phyloP scores from a whole-genome alignment of 2,888 invertebrate genomes.

The Brassicogethes aeneus region DNA sequence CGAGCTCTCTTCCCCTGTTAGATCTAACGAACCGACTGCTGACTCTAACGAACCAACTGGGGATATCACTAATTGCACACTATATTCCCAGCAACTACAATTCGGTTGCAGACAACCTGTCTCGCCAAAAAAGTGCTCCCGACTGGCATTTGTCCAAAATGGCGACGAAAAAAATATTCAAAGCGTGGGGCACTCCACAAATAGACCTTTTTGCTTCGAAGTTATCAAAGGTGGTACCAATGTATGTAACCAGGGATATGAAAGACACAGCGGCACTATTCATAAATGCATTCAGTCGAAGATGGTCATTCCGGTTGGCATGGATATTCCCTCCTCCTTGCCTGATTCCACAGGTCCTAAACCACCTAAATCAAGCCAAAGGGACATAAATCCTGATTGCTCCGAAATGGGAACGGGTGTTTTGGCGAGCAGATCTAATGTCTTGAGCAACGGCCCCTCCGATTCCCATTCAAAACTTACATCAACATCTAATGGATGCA shows the following conservation, averaged over 20 bases:
- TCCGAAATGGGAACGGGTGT: no score
- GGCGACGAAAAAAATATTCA: slow-evolving; percentile 13
- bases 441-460: slow-evolving; percentile 21
- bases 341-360: slow-evolving; percentile 21
- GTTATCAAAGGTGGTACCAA: slow-evolving; percentile 12
- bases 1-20: slow-evolving; percentile 5
- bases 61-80: slow-evolving; percentile 9
- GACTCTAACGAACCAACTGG: slow-evolving; percentile 6
- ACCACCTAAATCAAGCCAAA: slow-evolving; percentile 18
- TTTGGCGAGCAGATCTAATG: slow-evolving; percentile 25
- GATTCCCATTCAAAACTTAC: slow-evolving; percentile 10
- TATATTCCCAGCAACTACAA: slow-evolving; percentile 17
- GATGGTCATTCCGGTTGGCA: slow-evolving; percentile 14
- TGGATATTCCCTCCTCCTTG: slow-evolving; percentile 29
- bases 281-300: slow-evolving; percentile 17
- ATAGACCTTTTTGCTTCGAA: no score
- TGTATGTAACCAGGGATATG: slow-evolving; percentile 12
- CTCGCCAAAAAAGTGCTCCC: slow-evolving; percentile 8
- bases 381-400: slow-evolving; percentile 22
- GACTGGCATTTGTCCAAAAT: slow-evolving; percentile 15
- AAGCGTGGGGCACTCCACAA: slow-evolving; percentile 15
- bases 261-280: slow-evolving; percentile 10
- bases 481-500: slow-evolving; percentile 12
- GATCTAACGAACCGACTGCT: slow-evolving; percentile 6
- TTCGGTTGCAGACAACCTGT: slow-evolving; percentile 18